phyloP scores from a whole-genome alignment of 2,888 invertebrate genomes.

The Pandemis corylana region DNA sequence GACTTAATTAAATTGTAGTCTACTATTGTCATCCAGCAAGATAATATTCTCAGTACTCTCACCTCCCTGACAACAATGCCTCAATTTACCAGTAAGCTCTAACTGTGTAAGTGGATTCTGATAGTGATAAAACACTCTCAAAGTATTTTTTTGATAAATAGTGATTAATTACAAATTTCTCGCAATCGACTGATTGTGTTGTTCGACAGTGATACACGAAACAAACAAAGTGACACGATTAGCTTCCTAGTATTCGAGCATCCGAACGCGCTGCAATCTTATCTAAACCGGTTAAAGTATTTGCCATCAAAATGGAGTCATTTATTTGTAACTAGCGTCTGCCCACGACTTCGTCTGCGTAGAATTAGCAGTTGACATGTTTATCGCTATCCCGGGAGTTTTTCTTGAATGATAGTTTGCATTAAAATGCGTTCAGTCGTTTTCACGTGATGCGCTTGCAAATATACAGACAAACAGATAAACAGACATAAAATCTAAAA shows the following conservation, averaged over 20 bases:
- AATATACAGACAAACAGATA: too few species aligned
- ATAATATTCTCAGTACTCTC: not conserved
- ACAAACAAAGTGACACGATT: not conserved
- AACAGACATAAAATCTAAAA: too few species aligned
- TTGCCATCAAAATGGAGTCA: not conserved
- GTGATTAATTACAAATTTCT: constrained; percentile 2
- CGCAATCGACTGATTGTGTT: constrained; percentile 5
- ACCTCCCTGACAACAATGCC: not conserved
- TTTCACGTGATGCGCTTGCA: too few species aligned
- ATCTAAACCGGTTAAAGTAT: not conserved
- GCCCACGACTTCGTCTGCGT: too few species aligned
- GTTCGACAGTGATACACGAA: not conserved
- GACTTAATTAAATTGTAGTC: too few species aligned
- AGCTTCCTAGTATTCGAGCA: not conserved
- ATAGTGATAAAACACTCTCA: not conserved
- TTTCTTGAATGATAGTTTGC: too few species aligned
- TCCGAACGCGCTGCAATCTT: constrained; percentile 1
- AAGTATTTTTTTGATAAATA: not conserved
- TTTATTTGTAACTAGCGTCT: not conserved
- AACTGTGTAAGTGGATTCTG: not conserved
- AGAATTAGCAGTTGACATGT: too few species aligned
- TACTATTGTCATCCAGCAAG: too few species aligned
- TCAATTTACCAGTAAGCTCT: not conserved
- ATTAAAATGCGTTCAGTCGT: too few species aligned
- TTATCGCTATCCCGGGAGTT: too few species aligned